Base-by-base conservation (phyloP, 2,888 invertebrate genomes). In the Xestobium rufovillosum region DNA sequence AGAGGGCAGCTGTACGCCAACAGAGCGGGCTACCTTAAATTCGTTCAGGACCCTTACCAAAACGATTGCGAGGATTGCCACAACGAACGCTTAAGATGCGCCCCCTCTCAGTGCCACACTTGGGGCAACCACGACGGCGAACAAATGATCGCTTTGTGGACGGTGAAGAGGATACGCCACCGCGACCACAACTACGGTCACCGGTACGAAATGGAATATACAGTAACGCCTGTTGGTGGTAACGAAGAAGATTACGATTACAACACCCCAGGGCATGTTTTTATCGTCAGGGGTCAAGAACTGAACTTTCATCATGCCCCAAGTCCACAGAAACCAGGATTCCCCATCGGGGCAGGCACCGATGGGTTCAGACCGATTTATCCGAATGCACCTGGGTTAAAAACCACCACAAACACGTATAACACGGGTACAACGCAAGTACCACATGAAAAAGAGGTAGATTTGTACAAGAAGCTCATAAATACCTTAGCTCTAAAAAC, bases 161-260 rank as follows among this genome's bases (percentile, higher is more conserved):
- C 76, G 1, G 78, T 82, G 3, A 79, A 78, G 60, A 70, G 80
- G 34, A 72, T 80, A 34, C 65, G 80, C 26, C 82, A 83, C 57
- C 69, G 75, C 37, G 75, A 77, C 48, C 57, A 60, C 1, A 51
- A 63, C 41, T 58, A 70, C 55, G 63, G 68, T 47, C 67, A 65
- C 61, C 23, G 65, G 60, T 81, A 78, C 52, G 82, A 82, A 59
- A 61, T 81, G 43, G 79, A 80, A 52, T 80, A 79, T 52, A 78
- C 76, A 3, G 72, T 83, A 4, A 73, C 76, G 35, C 70, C 73
- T 2, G 65, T 70, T n/a, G 70, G 71, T 2, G 50, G 53, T 34
- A n/a, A n/a, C n/a, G n/a, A n/a, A n/a, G n/a, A n/a, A n/a, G n/a
- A n/a, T n/a, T 62, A 62, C 37, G 57, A 66, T 19, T 69, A 71